phyloP scores from a whole-genome alignment of 2,797 vertebrate genomes.

The Myotis daubentonii region DNA sequence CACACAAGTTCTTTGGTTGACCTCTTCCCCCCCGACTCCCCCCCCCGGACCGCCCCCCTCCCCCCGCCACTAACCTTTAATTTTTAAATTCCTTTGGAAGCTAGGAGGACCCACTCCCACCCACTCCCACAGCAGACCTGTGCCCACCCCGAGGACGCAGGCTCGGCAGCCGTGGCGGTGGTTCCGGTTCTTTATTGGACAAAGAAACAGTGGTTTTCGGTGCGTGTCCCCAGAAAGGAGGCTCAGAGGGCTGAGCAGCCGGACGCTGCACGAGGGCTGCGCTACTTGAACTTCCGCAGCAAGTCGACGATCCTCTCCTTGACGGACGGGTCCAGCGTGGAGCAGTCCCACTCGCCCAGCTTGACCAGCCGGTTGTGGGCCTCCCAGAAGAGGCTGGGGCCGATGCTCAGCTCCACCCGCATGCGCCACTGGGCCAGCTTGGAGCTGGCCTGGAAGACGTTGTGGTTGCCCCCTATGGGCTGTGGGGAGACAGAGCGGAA shows the following conservation, averaged over 20 bases:
- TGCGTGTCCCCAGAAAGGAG: background rate
- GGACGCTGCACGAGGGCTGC: background rate
- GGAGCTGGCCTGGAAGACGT: conserved; percentile 86
- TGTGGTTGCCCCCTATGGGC: conserved; percentile 86
- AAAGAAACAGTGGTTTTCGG: background rate
- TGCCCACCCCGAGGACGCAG: background rate
- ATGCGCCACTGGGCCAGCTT: conserved; percentile 89
- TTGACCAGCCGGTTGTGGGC: conserved; percentile 86
- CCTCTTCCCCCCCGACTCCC: no score
- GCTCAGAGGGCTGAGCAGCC: background rate
- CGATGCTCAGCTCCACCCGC: conserved; percentile 88
- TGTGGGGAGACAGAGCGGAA: conserved; percentile 73
- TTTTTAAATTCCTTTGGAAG: background rate
- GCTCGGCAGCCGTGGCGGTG: background rate
- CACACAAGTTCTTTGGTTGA: no score
- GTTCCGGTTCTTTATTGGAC: conserved; percentile 56
- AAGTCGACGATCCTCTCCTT: conserved; percentile 46
- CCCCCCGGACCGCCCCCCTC: no score
- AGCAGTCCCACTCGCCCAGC: conserved; percentile 68
- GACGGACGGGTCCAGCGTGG: conserved; percentile 61
- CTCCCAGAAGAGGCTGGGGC: conserved; percentile 89
- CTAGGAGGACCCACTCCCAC: background rate
- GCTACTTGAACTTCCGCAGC: conserved; percentile 56
- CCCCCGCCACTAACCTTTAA: background rate
- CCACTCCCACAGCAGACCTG: background rate